These are phyloP conservation scores for Pteronotus mesoamericanus DNA, from an alignment of 2,797 vertebrate species.

Conservation along the genomic window DNA sequence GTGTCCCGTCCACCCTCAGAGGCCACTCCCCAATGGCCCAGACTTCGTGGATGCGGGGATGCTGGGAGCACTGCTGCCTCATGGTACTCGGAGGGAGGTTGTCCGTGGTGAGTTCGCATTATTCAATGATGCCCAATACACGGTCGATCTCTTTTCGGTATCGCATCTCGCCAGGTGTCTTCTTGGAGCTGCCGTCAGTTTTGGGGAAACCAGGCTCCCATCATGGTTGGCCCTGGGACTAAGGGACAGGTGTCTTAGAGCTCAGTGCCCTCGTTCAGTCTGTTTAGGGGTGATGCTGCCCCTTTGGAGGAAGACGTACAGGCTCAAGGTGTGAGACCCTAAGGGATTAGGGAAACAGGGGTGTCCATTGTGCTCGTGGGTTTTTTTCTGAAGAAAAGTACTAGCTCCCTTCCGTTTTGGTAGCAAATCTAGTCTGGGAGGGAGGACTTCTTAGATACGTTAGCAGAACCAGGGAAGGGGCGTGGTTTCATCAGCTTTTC, in stretches of 20 bases:
- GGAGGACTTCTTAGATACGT: neutral
- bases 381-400: too few relatives aligned
- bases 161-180: neutral
- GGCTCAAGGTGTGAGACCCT: neutral
- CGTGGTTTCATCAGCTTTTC: neutral
- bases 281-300: accelerated
- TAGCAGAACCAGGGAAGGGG: neutral
- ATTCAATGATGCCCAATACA: slow-evolving; percentile 41
- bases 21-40: neutral
- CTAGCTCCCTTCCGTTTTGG: neutral
- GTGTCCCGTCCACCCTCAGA: neutral
- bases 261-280: neutral
- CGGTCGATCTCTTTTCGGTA: slow-evolving; percentile 29
- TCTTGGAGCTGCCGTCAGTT: neutral
- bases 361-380: neutral
- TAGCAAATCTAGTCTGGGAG: neutral
- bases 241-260: accelerated
- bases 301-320: neutral
- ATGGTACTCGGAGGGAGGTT: slow-evolving; percentile 40
- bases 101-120: slow-evolving; percentile 41
- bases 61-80: neutral
- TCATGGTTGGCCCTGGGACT: neutral
- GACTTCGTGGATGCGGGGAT: neutral
- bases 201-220: neutral
- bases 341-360: neutral